phyloP scores from a whole-genome alignment of 2,888 invertebrate genomes.

The Drosophila siamana region DNA sequence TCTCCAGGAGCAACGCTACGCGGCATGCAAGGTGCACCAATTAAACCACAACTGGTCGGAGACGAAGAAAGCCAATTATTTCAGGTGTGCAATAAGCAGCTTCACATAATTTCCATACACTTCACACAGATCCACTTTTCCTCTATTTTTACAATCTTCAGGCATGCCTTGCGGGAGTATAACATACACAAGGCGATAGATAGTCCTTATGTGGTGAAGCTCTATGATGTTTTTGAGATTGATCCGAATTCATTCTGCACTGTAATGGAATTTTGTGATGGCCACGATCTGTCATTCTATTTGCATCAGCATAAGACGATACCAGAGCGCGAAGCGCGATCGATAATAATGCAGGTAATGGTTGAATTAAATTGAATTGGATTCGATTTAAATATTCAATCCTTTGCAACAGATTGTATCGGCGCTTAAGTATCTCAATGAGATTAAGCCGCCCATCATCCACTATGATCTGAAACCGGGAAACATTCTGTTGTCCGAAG shows the following conservation, averaged over 20 bases:
- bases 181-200: slow-evolving; percentile 99
- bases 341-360: slow-evolving; percentile 97
- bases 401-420: slow-evolving; percentile 90
- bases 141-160: slow-evolving; percentile 85
- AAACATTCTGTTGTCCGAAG: slow-evolving; percentile 98
- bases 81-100: slow-evolving; percentile 91
- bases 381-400: no score
- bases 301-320: slow-evolving; percentile 99
- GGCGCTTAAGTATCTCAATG: slow-evolving; percentile 99
- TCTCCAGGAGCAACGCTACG: slow-evolving; percentile 99
- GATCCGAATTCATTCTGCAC: slow-evolving; percentile 99
- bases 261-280: slow-evolving; percentile 99
- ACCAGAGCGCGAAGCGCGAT: slow-evolving; percentile 99
- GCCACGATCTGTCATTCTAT: slow-evolving; percentile 99
- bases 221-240: slow-evolving; percentile 99
- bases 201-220: slow-evolving; percentile 99
- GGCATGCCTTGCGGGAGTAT: slow-evolving; percentile 99
- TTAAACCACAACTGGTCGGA: slow-evolving; percentile 99
- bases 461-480: slow-evolving; percentile 99
- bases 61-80: slow-evolving; percentile 99
- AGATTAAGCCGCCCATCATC: slow-evolving; percentile 99
- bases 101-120: neutral
- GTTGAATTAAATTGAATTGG: no score
- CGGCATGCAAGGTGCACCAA: slow-evolving; percentile 99
- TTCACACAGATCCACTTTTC: slow-evolving; percentile 19